Evolutionary conservation across 2,797 vertebrate species (phyloP).

Genomic region (Platyrinchus mystaceus): DNA sequence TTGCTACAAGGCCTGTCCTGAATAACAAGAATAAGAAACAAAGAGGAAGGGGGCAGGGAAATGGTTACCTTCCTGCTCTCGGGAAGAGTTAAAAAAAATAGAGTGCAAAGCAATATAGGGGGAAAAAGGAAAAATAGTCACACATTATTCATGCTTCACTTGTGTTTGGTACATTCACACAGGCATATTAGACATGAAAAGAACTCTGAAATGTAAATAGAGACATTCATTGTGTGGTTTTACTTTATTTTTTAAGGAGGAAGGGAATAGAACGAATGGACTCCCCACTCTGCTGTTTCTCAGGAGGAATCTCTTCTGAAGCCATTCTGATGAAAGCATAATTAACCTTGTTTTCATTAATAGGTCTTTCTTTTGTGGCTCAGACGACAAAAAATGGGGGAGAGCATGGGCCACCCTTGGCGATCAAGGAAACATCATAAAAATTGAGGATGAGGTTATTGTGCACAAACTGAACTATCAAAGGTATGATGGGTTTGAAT

Average conservation of each 20-base stretch:
- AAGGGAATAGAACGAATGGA: not conserved
- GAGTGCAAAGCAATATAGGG: conserved; percentile 5
- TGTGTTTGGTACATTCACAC: conserved; percentile 7
- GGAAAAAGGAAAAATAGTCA: not conserved
- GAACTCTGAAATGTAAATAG: conserved; percentile 29
- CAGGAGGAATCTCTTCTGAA: conserved; percentile 27
- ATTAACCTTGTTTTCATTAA: conserved; percentile 32
- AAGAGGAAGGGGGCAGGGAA: conserved; percentile 20
- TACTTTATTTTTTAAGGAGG: conserved; percentile 12
- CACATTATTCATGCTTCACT: conserved; percentile 20
- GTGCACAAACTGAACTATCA: not conserved
- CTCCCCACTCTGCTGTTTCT: not conserved
- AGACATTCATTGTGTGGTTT: conserved; percentile 16
- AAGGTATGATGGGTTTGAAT: conserved; percentile 4
- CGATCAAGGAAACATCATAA: not conserved
- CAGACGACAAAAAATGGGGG: not conserved
- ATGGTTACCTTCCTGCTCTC: conserved; percentile 24
- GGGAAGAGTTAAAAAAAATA: conserved; percentile 37
- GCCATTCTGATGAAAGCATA: conserved; percentile 2
- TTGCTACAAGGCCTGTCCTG: not conserved
- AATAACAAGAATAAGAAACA: conserved; percentile 26
- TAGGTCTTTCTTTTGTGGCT: conserved; percentile 1
- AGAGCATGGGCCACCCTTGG: conserved; percentile 3
- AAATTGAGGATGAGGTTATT: not conserved
- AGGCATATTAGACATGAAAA: conserved; percentile 25